Percentiles rank a stretch among this genome's conserved stretches.
Evolutionary conservation across 2,888 invertebrate genomes (phyloP).

Genomic region (Penaeus monodon): DNA sequence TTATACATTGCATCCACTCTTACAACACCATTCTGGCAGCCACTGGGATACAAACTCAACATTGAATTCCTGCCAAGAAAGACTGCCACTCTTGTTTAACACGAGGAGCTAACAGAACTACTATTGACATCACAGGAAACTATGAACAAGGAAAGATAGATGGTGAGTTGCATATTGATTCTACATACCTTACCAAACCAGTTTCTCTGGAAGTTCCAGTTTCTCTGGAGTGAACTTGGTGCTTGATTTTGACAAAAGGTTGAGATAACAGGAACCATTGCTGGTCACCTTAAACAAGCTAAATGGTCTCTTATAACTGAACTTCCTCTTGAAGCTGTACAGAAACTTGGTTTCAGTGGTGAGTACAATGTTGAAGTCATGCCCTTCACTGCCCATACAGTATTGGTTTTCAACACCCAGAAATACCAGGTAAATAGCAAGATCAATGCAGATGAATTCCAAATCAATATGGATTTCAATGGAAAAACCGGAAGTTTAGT

Average conservation of each 20-base stretch:
- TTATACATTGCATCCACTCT: constrained; percentile 21
- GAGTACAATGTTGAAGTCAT: background rate
- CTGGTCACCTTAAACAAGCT: too few relatives aligned
- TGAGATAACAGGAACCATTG: too few relatives aligned
- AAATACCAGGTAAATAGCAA: background rate
- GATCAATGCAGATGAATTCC: background rate
- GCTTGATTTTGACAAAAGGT: background rate
- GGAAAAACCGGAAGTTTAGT: background rate
- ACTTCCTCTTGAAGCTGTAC: too few relatives aligned
- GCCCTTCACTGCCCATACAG: background rate
- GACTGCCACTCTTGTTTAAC: constrained; percentile 17
- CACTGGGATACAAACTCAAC: constrained; percentile 31
- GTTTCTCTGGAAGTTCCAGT: constrained; percentile 21
- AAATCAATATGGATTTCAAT: constrained; percentile 18
- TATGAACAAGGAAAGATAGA: constrained; percentile 14
- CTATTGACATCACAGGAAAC: constrained; percentile 20
- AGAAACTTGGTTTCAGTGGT: too few relatives aligned
- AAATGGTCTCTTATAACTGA: too few relatives aligned
- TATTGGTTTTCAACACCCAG: background rate
- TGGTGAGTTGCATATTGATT: background rate
- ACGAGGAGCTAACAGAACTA: constrained; percentile 15
- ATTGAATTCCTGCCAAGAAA: constrained; percentile 4
- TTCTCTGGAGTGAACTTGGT: constrained; percentile 11
- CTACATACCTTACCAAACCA: constrained; percentile 14
- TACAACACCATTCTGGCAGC: constrained; percentile 40